Evolutionary conservation across 92 coral and sea anemone species (phyloP), one percentile per base, ranked within the genome.

Genomic region (Zoanthus sansibaricus): DNA sequence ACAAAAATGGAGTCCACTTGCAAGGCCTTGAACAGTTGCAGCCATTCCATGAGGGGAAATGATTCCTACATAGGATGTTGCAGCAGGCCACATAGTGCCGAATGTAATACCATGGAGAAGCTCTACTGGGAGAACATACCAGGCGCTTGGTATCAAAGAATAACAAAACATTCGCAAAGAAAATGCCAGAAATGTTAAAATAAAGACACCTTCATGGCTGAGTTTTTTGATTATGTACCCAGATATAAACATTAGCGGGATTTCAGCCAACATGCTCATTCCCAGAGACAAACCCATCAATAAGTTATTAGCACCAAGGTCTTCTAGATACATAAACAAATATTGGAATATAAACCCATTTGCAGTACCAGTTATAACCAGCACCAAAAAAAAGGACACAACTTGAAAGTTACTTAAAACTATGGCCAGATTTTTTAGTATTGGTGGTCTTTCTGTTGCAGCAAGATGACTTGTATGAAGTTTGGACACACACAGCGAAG

Each of bases 21-120:
- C 91, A 62, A 91, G 56, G 14, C 91, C 89, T 58, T 87, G 89
- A 10, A 88, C 72, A 56, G 94, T 91, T 14, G 94, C 91, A 20
- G 87, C 83, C 85, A 91, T 21, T 4, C 94, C 94, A 1, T 77
- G 77, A 0, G 94, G 94, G n/a, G 94, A 82, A 71, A 91, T 74
- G 17, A 78, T 42, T 1, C 91, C 91, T 9, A 73, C 89, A 46
- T 88, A 91, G 9, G 94, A 91, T 0, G 89, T 88, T 48, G 89
- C 48, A 0, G 91, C 91, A n/a, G 94, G 89, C 91, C 91, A 91
- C 86, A 88, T 75, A 1, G 87, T 70, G 17, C 94, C 94, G 17
- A 88, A 91, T 0, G 94, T 91, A 20, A 91, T 84, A 7, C 94
- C 91, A 16, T 91, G 94, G 0, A 91, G 74, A 20, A 90, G 91